A percentile compares a stretch with the other conserved stretches of the same genome.
Conservation (phyloP, 2,113 vertebrate species). For the Zosterops hypoxanthus region DNA sequence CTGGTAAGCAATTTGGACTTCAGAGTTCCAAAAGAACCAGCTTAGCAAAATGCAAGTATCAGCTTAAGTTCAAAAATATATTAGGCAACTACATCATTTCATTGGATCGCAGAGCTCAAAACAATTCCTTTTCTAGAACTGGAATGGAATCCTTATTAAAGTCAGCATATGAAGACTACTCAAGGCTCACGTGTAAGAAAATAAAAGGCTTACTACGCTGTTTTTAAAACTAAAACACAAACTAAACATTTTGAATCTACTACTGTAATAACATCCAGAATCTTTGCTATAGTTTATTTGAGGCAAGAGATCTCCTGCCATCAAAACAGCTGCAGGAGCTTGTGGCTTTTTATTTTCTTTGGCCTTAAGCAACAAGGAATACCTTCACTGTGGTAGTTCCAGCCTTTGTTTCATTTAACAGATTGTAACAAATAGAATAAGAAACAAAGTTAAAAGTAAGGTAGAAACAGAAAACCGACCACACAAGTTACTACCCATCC, state of each 20-base stretch:
- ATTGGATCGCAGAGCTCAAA: background rate
- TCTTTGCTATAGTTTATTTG: background rate
- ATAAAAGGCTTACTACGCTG: background rate
- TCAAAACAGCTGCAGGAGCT: background rate
- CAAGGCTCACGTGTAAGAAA: background rate
- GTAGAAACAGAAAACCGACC: background rate
- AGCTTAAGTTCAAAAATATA: conserved; percentile 50
- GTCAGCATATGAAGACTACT: background rate
- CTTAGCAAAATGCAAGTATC: conserved; percentile 41
- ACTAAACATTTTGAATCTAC: background rate
- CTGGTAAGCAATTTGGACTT: background rate
- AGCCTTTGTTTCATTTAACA: background rate
- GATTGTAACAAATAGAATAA: background rate
- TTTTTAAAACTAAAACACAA: background rate
- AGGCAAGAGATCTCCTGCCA: background rate
- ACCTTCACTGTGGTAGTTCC: background rate
- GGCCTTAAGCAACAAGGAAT: background rate
- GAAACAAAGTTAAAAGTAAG: background rate
- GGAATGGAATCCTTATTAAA: background rate
- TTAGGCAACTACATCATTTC: conserved; percentile 39
- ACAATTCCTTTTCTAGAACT: conserved; percentile 51
- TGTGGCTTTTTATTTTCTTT: background rate
- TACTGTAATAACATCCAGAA: background rate
- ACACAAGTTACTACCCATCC: background rate
- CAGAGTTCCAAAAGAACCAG: background rate